Evolutionary conservation across 2,113 vertebrate species (phyloP).

Genomic region (western clawed frog (Xenopus tropicalis)): UCB_Xtro_10.0 CM004451.2:65212001-65212500

Average conservation of each 20-base stretch:
- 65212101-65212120: constrained; percentile 57
- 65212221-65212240: constrained; percentile 7
- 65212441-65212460: too few species aligned
- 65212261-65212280: constrained; percentile 11
- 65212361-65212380: neutral
- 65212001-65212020: constrained; percentile 42
- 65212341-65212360: neutral
- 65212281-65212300: neutral
- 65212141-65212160: constrained; percentile 3
- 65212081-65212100: constrained; percentile 53
- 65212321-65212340: neutral
- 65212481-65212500: too few species aligned
- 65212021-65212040: constrained; percentile 39
- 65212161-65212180: constrained; percentile 12
- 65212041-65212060: constrained; percentile 47
- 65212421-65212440: too few species aligned
- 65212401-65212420: too few species aligned
- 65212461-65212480: neutral
- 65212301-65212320: neutral
- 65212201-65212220: constrained; percentile 2
- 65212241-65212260: constrained; percentile 12
- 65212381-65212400: neutral
- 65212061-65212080: constrained; percentile 48
- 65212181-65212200: constrained; percentile 4
- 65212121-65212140: constrained; percentile 38